These are phyloP conservation scores for Condylura cristata DNA, from an alignment of 2,113 vertebrate genomes.

Conservation along the genomic window DNA sequence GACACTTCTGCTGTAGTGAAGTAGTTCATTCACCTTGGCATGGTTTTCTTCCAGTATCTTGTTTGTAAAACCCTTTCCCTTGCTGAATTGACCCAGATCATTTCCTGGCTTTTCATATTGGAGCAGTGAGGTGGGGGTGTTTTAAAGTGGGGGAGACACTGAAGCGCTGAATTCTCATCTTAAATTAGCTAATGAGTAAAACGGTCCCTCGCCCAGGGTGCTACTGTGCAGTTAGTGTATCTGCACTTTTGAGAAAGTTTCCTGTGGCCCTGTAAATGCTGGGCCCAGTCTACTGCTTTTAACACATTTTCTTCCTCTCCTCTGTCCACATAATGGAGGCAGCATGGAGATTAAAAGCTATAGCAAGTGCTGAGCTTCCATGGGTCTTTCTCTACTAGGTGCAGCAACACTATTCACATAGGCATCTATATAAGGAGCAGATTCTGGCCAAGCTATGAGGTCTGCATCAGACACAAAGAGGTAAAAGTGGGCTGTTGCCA, in stretches of 20 bases:
- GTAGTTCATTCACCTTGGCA: background rate
- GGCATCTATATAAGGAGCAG: background rate
- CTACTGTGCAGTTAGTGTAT: background rate
- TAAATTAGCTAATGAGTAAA: slow-evolving; percentile 1
- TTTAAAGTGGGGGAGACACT: background rate
- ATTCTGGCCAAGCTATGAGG: background rate
- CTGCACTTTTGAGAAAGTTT: slow-evolving; percentile 8
- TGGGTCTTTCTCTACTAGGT: background rate
- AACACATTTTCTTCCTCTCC: background rate
- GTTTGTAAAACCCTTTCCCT: slow-evolving; percentile 14
- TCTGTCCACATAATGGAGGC: background rate
- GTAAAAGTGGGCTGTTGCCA: background rate
- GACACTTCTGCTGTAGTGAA: slow-evolving; percentile 4
- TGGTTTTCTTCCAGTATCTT: slow-evolving; percentile 30
- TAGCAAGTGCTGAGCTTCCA: background rate
- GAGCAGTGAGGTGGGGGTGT: background rate
- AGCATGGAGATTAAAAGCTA: background rate
- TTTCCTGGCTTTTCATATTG: background rate
- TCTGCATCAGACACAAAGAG: background rate
- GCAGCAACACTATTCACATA: background rate
- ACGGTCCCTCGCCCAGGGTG: background rate
- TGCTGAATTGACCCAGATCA: background rate
- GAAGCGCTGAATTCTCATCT: background rate
- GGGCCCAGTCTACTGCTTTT: background rate
- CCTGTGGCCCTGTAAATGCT: background rate